Base-by-base conservation (phyloP, 2,888 invertebrate species). In the Apamea sordens region DNA sequence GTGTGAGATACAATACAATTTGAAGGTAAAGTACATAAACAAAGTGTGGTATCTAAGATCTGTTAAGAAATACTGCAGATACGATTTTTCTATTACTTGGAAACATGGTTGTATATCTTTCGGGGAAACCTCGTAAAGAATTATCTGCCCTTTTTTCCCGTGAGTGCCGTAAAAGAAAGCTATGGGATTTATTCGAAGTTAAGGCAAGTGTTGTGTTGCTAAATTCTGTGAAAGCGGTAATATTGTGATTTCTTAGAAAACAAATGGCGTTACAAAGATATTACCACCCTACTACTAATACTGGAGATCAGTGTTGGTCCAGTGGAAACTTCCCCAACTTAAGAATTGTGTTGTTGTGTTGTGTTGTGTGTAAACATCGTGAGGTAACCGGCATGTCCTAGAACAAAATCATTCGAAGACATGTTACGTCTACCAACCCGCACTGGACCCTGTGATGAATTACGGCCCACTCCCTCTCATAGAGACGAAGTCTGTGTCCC, bases 21-120 rank as follows among this genome's bases (percentile, higher is more conserved):
- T 65, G 44, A 74, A 71, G 71, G 73, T 71, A 53, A 72, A 36
- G n/a, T 21, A 70, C 69, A 73, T 28, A 61, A 81, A 82, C 53
- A 79, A 82, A 67, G 44, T 77, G 53, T 67, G 41, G 2, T 72
- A 82, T 72, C 81, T 47, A 61, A 61, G 28, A 71, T 82, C 61
- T 68, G 67, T 68, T 36, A 36, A 28, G 18, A 77, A 71, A 77
- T 28, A 44, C 44, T 36, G 67, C 36, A 81, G 61, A 71, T 63
- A 71, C n/a, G 36, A 47, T 47, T 15, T 82, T 36, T 81, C 53
- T 68, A 80, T 67, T 44, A 53, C 67, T 74, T 67, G 0, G 59
- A 68, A 56, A 80, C 50, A 75, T 28, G 61, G 10, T 21, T 63
- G 28, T 67, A 41, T 68, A 56, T 47, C 53, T 68, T 81, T 76